Percentiles rank a stretch among this genome's conserved stretches.
These are phyloP conservation scores for Zaprionus bogoriensis DNA, from an alignment of 2,888 invertebrate genomes.

Conservation along the genomic window DNA sequence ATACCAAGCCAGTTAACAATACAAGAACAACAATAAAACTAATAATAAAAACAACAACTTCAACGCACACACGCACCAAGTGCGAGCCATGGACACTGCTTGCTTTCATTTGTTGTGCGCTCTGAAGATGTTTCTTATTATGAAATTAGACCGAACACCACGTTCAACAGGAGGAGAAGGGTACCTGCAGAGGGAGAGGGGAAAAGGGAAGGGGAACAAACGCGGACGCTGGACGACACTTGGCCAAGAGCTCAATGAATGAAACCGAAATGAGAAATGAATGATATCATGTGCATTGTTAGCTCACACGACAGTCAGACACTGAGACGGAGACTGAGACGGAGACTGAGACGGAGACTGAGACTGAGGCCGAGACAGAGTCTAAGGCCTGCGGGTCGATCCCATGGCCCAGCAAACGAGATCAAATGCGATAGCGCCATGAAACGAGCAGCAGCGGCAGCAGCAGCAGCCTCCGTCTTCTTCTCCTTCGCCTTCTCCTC, in stretches of 20 bases:
- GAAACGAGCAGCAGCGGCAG: slow-evolving; percentile 54
- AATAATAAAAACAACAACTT: slow-evolving; percentile 44
- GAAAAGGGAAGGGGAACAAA: neutral
- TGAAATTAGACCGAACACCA: slow-evolving; percentile 71
- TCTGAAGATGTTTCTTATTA: slow-evolving; percentile 75
- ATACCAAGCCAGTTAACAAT: slow-evolving; percentile 60
- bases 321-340: neutral
- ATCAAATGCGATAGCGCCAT: slow-evolving; percentile 82
- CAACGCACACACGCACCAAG: slow-evolving; percentile 15
- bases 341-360: slow-evolving; percentile 1
- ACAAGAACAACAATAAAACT: slow-evolving; percentile 51
- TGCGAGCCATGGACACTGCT: slow-evolving; percentile 31
- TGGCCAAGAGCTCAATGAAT: slow-evolving; percentile 69
- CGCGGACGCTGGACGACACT: slow-evolving; percentile 50
- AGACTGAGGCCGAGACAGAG: neutral
- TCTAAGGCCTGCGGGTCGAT: slow-evolving; percentile 65
- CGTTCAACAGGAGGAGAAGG: slow-evolving; percentile 11
- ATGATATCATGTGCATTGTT: slow-evolving; percentile 77
- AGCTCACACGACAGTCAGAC: slow-evolving; percentile 48
- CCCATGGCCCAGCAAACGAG: slow-evolving; percentile 72
- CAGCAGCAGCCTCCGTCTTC: slow-evolving; percentile 12
- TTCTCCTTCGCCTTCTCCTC: neutral
- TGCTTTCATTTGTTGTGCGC: slow-evolving; percentile 51
- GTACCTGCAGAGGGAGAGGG: slow-evolving; percentile 11
- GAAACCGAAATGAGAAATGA: slow-evolving; percentile 70